A percentile compares a stretch with the other conserved stretches of the same genome.
Conservation (phyloP, 1,140 invertebrate genomes). For the Yoshiicerus persimilis region DNA sequence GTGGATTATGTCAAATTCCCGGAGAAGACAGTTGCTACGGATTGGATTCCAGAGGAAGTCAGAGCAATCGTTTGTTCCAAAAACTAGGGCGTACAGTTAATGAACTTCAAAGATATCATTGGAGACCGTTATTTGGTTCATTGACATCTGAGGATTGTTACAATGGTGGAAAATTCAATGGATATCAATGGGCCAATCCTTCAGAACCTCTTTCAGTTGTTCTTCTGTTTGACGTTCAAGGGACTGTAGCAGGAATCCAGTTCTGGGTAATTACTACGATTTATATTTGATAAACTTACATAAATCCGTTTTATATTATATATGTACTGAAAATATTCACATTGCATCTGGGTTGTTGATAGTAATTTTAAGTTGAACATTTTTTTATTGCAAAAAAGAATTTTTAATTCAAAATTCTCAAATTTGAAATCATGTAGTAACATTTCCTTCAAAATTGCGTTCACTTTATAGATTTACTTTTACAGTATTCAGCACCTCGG, state of each 20-base stretch:
- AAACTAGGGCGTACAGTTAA: not conserved
- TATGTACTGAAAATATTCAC: too few species aligned
- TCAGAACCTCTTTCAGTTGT: not conserved
- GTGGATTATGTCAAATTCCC: not conserved
- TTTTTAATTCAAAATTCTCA: too few species aligned
- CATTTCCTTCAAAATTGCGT: too few species aligned
- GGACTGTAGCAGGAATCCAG: not conserved
- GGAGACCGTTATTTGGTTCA: not conserved
- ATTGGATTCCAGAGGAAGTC: not conserved
- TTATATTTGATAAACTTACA: too few species aligned
- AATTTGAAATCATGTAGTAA: too few species aligned
- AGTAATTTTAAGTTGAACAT: too few species aligned
- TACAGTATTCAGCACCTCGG: too few species aligned
- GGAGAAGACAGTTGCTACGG: not conserved
- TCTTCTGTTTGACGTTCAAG: not conserved
- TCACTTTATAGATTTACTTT: too few species aligned
- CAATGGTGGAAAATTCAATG: not conserved
- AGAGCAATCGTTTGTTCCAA: not conserved
- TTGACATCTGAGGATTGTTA: not conserved
- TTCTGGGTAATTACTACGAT: not conserved
- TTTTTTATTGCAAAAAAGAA: too few species aligned
- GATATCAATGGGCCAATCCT: not conserved
- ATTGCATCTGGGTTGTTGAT: too few species aligned
- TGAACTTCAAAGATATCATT: not conserved
- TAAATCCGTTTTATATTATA: not conserved